Percentiles rank a stretch among this genome's conserved stretches.
phyloP scores from a whole-genome alignment of 2,797 vertebrate genomes.

The Paratrypauchen microcephalus region DNA sequence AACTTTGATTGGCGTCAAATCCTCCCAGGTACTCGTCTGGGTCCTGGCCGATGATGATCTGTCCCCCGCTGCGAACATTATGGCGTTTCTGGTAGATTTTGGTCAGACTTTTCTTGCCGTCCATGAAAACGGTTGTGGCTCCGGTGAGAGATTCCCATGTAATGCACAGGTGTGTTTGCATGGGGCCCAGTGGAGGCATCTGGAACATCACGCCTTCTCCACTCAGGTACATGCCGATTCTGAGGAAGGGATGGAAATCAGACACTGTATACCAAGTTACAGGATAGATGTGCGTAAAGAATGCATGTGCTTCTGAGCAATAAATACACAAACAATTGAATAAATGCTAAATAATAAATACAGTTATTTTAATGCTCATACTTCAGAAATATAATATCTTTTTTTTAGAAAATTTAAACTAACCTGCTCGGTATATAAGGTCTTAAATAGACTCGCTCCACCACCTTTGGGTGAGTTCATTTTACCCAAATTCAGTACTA shows the following conservation, averaged over 20 bases:
- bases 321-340: too few species aligned
- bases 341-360: too few species aligned
- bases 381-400: too few species aligned
- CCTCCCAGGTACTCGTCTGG: constrained; percentile 7
- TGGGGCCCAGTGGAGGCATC: constrained; percentile 19
- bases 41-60: constrained; percentile 67
- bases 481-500: too few species aligned
- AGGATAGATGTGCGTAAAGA: too few species aligned
- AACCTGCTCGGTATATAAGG: too few species aligned
- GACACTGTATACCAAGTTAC: background rate
- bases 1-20: constrained; percentile 36
- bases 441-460: too few species aligned
- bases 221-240: constrained; percentile 24
- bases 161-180: constrained; percentile 62
- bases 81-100: constrained; percentile 54
- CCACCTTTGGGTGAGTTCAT: too few species aligned
- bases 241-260: constrained; percentile 8
- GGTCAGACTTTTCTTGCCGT: constrained; percentile 41
- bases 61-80: accelerated
- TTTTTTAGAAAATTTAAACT: too few species aligned
- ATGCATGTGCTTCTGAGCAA: too few species aligned
- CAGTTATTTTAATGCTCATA: too few species aligned
- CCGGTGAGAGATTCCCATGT: constrained; percentile 57
- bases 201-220: constrained; percentile 17
- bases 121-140: constrained; percentile 26